Percentiles rank a stretch among this genome's conserved stretches.
phyloP scores from a whole-genome alignment of 2,888 invertebrate genomes.

The Harmothoe impar region DNA sequence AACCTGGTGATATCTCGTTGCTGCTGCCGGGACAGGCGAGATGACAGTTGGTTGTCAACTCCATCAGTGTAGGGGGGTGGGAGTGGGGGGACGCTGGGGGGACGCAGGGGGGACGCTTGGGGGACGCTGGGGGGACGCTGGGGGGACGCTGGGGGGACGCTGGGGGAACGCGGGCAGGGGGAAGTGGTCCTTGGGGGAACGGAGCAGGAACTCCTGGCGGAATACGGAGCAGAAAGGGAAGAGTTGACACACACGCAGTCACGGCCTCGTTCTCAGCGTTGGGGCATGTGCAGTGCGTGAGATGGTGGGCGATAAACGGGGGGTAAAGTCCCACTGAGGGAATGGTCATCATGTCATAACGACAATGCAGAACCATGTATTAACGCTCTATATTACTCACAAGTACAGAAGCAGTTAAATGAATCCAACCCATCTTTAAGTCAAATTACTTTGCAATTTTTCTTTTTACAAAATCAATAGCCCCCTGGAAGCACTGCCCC shows the following conservation, averaged over 20 bases:
- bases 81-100: too few species aligned
- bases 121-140: too few species aligned
- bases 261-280: neutral
- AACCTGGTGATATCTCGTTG: too few species aligned
- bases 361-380: too few species aligned
- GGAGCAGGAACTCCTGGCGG: neutral
- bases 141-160: too few species aligned
- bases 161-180: neutral
- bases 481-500: too few species aligned
- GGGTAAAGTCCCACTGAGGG: neutral
- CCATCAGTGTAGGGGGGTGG: neutral
- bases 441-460: too few species aligned
- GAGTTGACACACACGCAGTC: neutral
- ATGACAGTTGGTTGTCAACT: slow-evolving; percentile 10
- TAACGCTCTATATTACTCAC: too few species aligned
- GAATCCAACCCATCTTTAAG: too few species aligned
- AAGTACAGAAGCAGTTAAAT: too few species aligned
- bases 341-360: neutral
- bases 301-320: neutral
- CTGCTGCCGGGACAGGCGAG: neutral
- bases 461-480: too few species aligned
- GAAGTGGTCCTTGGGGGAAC: neutral
- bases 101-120: too few species aligned
- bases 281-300: neutral
- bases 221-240: neutral